A percentile compares a stretch with the other conserved stretches of the same genome.
Evolutionary conservation across 2,888 invertebrate genomes (phyloP).

Genomic region (Tineola bisselliella): DNA sequence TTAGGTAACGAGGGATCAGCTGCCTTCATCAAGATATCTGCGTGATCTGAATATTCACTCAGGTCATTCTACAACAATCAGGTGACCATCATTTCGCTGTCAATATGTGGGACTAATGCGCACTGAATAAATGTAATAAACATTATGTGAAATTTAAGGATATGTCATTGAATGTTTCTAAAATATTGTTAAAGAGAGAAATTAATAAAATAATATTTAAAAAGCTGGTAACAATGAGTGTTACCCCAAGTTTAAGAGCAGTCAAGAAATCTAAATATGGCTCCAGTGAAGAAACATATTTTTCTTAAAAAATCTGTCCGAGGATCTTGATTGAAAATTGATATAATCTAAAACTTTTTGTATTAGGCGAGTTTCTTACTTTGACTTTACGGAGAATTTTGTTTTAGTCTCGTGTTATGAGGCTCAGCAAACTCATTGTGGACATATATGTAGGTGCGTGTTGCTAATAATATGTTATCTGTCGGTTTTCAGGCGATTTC

Average conservation of each 20-base stretch:
- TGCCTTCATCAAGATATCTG: background rate
- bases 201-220: no score
- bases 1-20: conserved; percentile 13
- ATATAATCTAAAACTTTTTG: conserved; percentile 7
- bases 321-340: conserved; percentile 8
- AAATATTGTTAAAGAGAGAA: no score
- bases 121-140: no score
- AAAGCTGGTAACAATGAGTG: no score
- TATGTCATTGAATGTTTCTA: no score
- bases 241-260: background rate
- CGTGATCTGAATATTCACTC: background rate
- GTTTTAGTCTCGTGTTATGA: no score
- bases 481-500: no score
- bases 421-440: no score
- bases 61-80: background rate
- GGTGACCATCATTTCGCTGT: background rate
- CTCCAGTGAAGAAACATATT: background rate
- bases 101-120: background rate
- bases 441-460: no score
- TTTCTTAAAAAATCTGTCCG: background rate
- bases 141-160: no score
- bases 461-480: no score
- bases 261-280: background rate
- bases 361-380: background rate
- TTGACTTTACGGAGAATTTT: background rate